Conservation (phyloP, 2,888 invertebrate species). For the Drosophila meridiana region DNA sequence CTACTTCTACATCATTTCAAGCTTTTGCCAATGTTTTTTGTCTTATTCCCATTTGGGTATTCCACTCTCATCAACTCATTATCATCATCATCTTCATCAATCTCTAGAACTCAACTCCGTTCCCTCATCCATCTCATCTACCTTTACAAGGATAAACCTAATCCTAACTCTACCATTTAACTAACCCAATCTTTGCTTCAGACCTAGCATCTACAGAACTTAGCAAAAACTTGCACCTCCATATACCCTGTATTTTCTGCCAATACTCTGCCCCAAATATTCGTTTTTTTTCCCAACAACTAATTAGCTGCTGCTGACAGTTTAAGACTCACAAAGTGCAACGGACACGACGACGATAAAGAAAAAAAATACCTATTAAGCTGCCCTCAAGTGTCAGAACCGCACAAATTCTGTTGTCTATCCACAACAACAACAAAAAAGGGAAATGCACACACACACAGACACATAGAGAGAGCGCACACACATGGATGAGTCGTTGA, state of each 20-base stretch:
- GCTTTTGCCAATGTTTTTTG: too few species aligned
- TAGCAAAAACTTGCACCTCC: too few species aligned
- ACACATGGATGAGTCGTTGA: constrained; percentile 10
- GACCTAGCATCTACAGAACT: background rate
- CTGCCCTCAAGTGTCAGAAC: constrained; percentile 26
- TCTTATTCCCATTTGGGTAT: too few species aligned
- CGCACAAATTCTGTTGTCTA: constrained; percentile 27
- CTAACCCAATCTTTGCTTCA: background rate
- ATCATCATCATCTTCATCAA: too few species aligned
- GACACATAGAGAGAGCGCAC: constrained; percentile 4
- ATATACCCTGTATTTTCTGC: background rate
- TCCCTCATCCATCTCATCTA: too few species aligned
- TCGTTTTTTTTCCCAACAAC: background rate
- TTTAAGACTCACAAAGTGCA: constrained; percentile 17
- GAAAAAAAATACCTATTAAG: constrained; percentile 59
- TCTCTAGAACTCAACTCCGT: too few species aligned
- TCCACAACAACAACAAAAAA: constrained; percentile 9
- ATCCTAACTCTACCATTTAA: background rate
- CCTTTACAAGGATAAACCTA: background rate
- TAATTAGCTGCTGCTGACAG: constrained; percentile 31
- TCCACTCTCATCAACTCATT: too few species aligned
- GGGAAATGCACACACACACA: constrained; percentile 14
- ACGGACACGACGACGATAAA: background rate
- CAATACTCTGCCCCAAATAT: background rate
- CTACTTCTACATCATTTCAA: too few species aligned